Conservation (phyloP, 37 sponge, comb jelly and placozoan genomes). For the Axinella damicornis region DNA sequence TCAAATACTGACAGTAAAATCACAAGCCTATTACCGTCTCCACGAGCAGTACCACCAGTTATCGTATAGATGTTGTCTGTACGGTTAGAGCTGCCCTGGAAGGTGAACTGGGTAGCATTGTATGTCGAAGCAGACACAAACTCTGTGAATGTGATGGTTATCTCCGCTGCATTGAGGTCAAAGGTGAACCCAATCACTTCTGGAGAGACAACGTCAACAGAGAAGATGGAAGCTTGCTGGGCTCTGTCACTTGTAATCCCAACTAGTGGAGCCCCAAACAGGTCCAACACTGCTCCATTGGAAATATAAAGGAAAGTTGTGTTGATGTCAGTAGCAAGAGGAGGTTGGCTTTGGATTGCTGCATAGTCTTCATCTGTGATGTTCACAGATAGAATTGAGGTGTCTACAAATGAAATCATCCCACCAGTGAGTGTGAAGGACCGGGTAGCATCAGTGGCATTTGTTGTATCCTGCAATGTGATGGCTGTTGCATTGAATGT, state of each 20-base stretch:
- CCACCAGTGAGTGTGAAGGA: conserved; percentile 62
- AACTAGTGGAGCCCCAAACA: conserved; percentile 27
- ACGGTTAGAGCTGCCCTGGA: conserved; percentile 44
- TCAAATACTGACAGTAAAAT: conserved; percentile 54
- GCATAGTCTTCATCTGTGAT: conserved; percentile 71
- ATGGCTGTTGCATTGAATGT: conserved; percentile 50
- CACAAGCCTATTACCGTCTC: conserved; percentile 23
- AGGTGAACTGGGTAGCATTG: conserved; percentile 60
- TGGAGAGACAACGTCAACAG: conserved; percentile 82
- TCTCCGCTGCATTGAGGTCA: conserved; percentile 53
- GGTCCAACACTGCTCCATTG: conserved; percentile 61
- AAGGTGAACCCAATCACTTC: conserved; percentile 59
- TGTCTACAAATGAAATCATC: neutral
- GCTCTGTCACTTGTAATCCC: conserved; percentile 61
- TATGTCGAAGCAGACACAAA: conserved; percentile 45
- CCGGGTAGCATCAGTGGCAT: neutral
- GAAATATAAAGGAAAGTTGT: conserved; percentile 66
- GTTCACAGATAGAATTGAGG: conserved; percentile 46
- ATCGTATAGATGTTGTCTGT: conserved; percentile 62
- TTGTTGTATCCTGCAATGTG: conserved; percentile 57
- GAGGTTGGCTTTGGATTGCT: conserved; percentile 26
- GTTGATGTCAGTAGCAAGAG: conserved; percentile 59
- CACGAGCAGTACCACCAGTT: conserved; percentile 56
- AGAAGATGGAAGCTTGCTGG: conserved; percentile 46
- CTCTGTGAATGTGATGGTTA: conserved; percentile 85